Conservation (phyloP, 2,888 invertebrate genomes). For the Eudemis profundana region DNA sequence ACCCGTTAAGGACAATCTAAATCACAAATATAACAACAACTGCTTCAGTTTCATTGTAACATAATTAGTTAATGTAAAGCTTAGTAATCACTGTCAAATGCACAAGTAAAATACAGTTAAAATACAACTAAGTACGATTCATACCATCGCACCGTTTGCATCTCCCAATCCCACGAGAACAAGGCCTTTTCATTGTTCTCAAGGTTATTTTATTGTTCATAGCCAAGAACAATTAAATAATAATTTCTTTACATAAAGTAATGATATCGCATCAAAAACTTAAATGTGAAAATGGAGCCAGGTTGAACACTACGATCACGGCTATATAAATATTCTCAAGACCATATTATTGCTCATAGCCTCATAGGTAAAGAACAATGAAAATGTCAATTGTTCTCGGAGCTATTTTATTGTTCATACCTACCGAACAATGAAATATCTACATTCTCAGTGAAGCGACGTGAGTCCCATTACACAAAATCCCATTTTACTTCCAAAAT, state of each 20-base stretch:
- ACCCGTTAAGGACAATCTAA: not conserved
- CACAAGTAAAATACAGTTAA: constrained; percentile 23
- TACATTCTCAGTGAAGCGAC: not conserved
- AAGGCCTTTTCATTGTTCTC: not conserved
- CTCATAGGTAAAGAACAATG: too few species aligned
- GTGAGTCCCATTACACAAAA: not conserved
- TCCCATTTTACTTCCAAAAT: constrained; percentile 9
- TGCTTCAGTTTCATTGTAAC: constrained; percentile 23
- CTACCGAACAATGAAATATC: not conserved
- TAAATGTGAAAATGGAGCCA: too few species aligned
- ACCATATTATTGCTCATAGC: too few species aligned
- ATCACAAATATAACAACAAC: constrained; percentile 31
- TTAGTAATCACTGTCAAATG: constrained; percentile 34
- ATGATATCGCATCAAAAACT: too few species aligned
- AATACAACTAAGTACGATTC: constrained; percentile 8
- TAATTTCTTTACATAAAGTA: too few species aligned
- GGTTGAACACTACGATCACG: too few species aligned
- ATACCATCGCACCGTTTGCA: not conserved
- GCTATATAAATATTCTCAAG: too few species aligned
- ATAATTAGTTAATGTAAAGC: constrained; percentile 31
- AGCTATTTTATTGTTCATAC: not conserved
- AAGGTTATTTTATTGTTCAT: not conserved
- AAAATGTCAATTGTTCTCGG: not conserved
- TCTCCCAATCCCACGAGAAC: not conserved
- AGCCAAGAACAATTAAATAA: not conserved